phyloP scores from a whole-genome alignment of 2,113 vertebrate species.

The Oreochromis aureus region DNA sequence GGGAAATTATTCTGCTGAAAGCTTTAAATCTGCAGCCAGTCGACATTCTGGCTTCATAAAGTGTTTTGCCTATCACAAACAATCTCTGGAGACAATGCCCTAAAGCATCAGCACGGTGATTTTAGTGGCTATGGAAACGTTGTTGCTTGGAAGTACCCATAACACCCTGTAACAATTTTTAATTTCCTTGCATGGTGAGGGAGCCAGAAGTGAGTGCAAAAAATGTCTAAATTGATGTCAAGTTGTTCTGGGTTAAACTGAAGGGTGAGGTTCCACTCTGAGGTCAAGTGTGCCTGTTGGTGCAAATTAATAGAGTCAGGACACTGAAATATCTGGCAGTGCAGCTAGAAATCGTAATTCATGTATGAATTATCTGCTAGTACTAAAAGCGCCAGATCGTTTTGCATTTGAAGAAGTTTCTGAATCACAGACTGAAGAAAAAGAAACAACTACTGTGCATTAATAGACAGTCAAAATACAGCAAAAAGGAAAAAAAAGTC shows the following conservation, averaged over 20 bases:
- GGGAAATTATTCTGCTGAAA: background rate
- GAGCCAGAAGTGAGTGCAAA: background rate
- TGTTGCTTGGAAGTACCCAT: background rate
- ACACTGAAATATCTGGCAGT: background rate
- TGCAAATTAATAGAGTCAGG: background rate
- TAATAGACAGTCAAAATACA: background rate
- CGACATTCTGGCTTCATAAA: background rate
- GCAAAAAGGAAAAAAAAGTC: background rate
- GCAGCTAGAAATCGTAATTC: background rate
- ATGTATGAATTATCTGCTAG: background rate
- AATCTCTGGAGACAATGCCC: background rate
- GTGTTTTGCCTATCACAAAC: background rate
- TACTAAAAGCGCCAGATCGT: background rate
- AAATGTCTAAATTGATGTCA: constrained; percentile 3
- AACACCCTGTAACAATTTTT: background rate
- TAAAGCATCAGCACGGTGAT: background rate
- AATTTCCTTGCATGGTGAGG: background rate
- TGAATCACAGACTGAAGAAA: background rate
- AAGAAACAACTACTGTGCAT: background rate
- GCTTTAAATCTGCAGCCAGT: background rate
- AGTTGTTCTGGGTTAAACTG: background rate
- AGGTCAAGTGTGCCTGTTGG: background rate
- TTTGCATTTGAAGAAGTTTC: background rate
- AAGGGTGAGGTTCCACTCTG: background rate
- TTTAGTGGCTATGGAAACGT: constrained; percentile 47